Evolutionary conservation across 1,140 invertebrate genomes (phyloP).

Genomic region (Ganaspis sp.): DNA sequence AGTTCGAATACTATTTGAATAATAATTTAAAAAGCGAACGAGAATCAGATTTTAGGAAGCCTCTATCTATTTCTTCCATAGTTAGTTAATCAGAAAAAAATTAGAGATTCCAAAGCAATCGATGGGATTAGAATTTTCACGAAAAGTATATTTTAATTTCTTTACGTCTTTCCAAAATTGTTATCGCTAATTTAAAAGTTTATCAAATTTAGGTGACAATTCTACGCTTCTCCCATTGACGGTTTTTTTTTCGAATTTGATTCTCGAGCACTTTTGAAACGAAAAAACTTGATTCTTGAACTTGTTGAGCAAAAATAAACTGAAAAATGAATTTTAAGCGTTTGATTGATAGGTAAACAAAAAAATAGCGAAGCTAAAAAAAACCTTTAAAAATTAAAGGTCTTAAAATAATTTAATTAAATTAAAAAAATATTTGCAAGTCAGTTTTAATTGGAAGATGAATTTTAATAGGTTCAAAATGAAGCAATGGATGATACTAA

Average conservation of each 20-base stretch:
- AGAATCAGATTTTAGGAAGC: background rate
- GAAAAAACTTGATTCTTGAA: background rate
- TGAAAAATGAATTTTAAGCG: too few species aligned
- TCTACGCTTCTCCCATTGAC: background rate
- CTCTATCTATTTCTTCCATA: conserved; percentile 15
- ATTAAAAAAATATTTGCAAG: too few species aligned
- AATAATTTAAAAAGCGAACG: background rate
- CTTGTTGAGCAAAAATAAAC: too few species aligned
- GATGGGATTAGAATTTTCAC: conserved; percentile 24
- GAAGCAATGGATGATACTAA: background rate
- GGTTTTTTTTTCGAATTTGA: background rate
- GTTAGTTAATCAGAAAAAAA: background rate
- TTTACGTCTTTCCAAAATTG: conserved; percentile 9
- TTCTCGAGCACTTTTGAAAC: background rate
- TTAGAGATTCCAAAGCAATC: background rate
- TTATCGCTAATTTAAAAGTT: conserved; percentile 25
- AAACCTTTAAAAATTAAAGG: too few species aligned
- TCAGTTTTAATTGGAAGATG: too few species aligned
- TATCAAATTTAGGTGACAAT: background rate
- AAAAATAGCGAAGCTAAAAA: too few species aligned
- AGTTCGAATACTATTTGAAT: conserved; percentile 8
- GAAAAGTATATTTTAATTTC: background rate
- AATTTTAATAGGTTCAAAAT: too few species aligned
- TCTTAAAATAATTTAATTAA: too few species aligned
- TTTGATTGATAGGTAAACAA: too few species aligned